Evolutionary conservation across 2,888 invertebrate genomes (phyloP), one percentile per base, ranked within the genome.

Genomic region (Hirtodrosophila duncani): DNA sequence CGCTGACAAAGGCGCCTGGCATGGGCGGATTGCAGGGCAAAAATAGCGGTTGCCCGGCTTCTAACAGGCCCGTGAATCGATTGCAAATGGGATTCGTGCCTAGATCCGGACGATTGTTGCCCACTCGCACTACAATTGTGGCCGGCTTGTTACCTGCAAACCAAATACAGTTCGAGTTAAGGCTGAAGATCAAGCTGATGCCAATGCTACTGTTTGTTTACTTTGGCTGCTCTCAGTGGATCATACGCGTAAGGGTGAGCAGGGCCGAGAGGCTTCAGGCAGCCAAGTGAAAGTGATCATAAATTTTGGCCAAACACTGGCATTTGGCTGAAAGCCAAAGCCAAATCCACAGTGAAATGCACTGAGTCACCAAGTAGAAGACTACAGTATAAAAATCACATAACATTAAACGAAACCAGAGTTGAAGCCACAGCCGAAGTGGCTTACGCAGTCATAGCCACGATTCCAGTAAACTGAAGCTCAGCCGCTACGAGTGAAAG

Each of bases 1-100:
- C 95, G 69, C 95, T 95, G 58, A 97, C 96, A 85, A 97, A 97
- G 5, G 97, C 97, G 0, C 96, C 96, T 0, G 96, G 95, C 95
- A 96, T 96, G 0, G 96, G 96, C 1, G 96, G 96, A 87, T 96
- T 96, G 88, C 97, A 97, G 0, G 97, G 96, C 38, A 97, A 87
- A 88, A 96, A 97, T 3, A 97, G 88, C 0, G 97, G 96, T 81
- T 96, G 94, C 0, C 96, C 96, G 84, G 96, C 96, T 83, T 96
- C 94, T 7, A 95, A 87, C 56, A 91, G 91, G 1, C 96, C 96
- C 3, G 92, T 94, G 87, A 94, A 97, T 3, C 94, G 91, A 88
- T 96, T 97, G 88, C 97, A 97, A 70, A 97, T 91, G 0, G 96
- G 96, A 87, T 97, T 97, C 14, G 94, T 95, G 48, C 94, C 96